Percentiles rank a stretch among this genome's conserved stretches.
Conservation (phyloP, 2,888 invertebrate genomes). For the Luffia ferchaultella region DNA sequence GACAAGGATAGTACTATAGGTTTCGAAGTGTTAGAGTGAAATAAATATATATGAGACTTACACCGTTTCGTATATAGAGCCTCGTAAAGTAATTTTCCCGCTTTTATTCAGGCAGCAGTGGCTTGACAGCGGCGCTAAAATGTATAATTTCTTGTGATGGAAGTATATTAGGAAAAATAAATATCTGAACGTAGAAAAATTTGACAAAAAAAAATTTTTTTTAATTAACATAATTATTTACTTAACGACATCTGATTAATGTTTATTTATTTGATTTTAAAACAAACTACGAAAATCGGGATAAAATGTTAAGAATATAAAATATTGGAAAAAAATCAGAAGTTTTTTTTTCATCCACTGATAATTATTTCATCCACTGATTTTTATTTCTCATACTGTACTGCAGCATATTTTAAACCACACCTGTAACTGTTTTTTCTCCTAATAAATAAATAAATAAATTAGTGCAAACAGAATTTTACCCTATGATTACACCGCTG, state of each 20-base stretch:
- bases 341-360: not conserved
- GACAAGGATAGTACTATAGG: slow-evolving; percentile 25
- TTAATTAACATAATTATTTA: too few species aligned
- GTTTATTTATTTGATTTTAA: too few species aligned
- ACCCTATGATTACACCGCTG: too few species aligned
- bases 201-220: slow-evolving; percentile 10
- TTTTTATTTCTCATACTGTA: too few species aligned
- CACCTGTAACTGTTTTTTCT: too few species aligned
- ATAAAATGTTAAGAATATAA: too few species aligned
- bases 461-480: too few species aligned
- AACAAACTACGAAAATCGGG: too few species aligned
- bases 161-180: slow-evolving; percentile 7
- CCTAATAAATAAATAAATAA: too few species aligned
- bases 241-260: too few species aligned
- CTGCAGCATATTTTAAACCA: too few species aligned
- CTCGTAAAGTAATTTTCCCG: slow-evolving; percentile 56
- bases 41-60: slow-evolving; percentile 33
- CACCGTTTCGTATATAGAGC: slow-evolving; percentile 26
- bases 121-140: slow-evolving; percentile 30
- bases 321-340: slow-evolving; percentile 5
- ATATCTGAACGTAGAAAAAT: slow-evolving; percentile 3
- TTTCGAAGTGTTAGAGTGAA: slow-evolving; percentile 23
- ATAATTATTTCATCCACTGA: too few species aligned
- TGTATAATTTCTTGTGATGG: slow-evolving; percentile 16
- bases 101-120: slow-evolving; percentile 49